These are phyloP conservation scores for Nomada lathburiana DNA, from an alignment of 2,888 invertebrate genomes.

Conservation along the genomic window DNA sequence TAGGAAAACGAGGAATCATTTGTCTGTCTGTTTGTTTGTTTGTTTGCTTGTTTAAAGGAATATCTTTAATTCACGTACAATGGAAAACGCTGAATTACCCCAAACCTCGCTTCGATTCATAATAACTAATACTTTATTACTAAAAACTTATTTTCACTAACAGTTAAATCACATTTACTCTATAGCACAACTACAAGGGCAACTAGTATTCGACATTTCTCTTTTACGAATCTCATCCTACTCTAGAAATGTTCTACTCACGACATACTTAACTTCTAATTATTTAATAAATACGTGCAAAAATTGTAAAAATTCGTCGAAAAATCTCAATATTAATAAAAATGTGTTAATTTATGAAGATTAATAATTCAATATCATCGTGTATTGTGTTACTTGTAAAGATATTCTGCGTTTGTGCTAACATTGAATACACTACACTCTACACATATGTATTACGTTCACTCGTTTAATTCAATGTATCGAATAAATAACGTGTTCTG, in stretches of 20 bases:
- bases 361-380: no score
- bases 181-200: constrained; percentile 27
- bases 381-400: neutral
- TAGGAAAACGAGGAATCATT: no score
- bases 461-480: neutral
- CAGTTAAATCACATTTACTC: constrained; percentile 20
- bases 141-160: constrained; percentile 13
- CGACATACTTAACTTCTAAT: neutral
- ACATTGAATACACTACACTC: constrained; percentile 1
- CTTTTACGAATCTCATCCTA: constrained; percentile 19
- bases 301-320: constrained; percentile 4
- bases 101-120: constrained; percentile 39
- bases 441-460: neutral
- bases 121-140: constrained; percentile 42
- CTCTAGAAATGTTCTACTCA: constrained; percentile 42
- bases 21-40: no score
- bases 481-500: constrained; percentile 1
- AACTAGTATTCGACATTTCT: constrained; percentile 7
- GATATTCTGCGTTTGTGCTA: neutral
- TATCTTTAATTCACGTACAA: neutral
- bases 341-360: constrained; percentile 5
- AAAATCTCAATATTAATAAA: neutral
- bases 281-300: constrained; percentile 21
- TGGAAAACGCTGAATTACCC: constrained; percentile 51
- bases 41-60: no score